Evolutionary conservation across 1,140 invertebrate genomes (phyloP), one percentile per base, ranked within the genome.

Genomic region (Octopus sinensis): DNA sequence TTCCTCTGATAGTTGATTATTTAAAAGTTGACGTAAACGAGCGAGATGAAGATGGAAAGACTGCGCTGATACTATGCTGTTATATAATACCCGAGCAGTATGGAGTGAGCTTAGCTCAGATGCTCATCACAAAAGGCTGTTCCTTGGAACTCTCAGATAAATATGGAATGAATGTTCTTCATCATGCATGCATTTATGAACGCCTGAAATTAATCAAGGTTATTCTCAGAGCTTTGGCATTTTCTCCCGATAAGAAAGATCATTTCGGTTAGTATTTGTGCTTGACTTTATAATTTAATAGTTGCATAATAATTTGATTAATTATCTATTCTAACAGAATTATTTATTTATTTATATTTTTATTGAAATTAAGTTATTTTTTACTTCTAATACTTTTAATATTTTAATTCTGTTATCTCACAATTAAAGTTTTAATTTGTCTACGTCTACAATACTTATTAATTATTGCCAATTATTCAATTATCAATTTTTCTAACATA

Each of bases 51-150:
- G 79, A 82, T 17, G 83, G 84, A 5, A 77, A 86, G 76, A 88
- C 88, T 0, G 86, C 88, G 3, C 76, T 90, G 10, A 88, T 89
- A 53, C 78, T 88, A 30, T 88, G 86, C 79, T 84, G 87, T 51
- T 84, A 89, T 53, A 84, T 90, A 77, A 84, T 88, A 77, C 86
- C 88, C 4, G 82, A 86, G 73, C 78, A 79, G 7, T 90, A 88
- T 87, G 88, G 86, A 2, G 84, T 86, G 6, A 87, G 87, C 17
- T 81, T 89, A 17, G 86, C 89, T 6, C 80, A 85, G 53, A 84
- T 83, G 4, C 82, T 90, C 6, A 85, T 90, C 10, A 89, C 90
- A 83, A 82, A 86, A 6, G 89, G 88, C 0, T 89, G 88, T 13
- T 51, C 80, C 6, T 73, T 90, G 9, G 83, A 78, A n/a, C 68